These are phyloP conservation scores for Origma solitaria DNA, from an alignment of 2,113 vertebrate species.

Conservation along the genomic window DNA sequence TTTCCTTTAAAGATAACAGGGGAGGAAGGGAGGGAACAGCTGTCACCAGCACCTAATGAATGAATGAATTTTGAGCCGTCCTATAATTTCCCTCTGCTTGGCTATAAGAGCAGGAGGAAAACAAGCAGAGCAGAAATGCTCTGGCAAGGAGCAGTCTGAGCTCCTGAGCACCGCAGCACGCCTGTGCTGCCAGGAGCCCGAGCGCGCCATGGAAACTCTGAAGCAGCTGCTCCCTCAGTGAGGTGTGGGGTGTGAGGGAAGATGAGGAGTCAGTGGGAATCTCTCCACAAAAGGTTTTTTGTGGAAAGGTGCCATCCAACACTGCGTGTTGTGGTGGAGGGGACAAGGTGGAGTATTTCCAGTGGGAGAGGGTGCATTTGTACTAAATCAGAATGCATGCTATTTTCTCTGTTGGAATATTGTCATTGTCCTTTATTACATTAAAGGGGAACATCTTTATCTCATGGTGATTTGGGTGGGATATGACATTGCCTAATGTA, in stretches of 20 bases:
- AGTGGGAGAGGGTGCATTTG: neutral
- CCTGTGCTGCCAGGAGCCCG: neutral
- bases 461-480: slow-evolving; percentile 52
- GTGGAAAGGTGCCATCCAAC: neutral
- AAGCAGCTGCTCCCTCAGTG: neutral
- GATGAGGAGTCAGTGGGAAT: neutral
- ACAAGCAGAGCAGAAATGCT: neutral
- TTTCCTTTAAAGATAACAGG: neutral
- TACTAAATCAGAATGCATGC: neutral
- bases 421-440: slow-evolving; percentile 29
- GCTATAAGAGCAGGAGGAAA: neutral
- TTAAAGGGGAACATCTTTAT: slow-evolving; percentile 57
- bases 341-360: neutral
- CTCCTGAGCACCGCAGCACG: neutral
- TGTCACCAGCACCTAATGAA: neutral
- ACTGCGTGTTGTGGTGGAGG: neutral
- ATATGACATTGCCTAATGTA: slow-evolving; percentile 26
- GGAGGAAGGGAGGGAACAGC: neutral
- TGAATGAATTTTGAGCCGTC: neutral
- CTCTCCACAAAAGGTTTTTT: neutral
- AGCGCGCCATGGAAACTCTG: neutral
- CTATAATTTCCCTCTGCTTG: neutral
- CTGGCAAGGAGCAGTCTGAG: neutral
- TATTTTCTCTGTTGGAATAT: slow-evolving; percentile 18
- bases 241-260: neutral